Conservation (phyloP, 2,888 invertebrate species). For the Eupsilia transversa region DNA sequence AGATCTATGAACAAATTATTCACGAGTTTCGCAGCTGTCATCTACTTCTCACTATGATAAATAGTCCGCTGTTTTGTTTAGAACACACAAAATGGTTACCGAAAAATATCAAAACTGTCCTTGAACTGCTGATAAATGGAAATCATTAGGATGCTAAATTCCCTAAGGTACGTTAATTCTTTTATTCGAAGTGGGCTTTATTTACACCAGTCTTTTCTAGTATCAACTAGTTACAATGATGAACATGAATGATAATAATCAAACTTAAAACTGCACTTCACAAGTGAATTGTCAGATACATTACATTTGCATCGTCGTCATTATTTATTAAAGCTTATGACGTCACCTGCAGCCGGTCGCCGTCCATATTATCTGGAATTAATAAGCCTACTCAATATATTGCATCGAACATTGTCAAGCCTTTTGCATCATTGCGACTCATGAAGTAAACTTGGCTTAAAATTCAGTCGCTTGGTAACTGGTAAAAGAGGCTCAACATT, state of each 20-base stretch:
- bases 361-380: background rate
- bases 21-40: constrained; percentile 61
- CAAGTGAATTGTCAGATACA: constrained; percentile 1
- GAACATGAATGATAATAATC: background rate
- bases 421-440: background rate
- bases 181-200: background rate
- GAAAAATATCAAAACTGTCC: constrained; percentile 19
- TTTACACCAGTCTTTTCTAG: background rate
- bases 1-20: constrained; percentile 63
- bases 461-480: background rate
- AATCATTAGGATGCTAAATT: background rate
- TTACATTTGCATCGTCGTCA: background rate
- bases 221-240: background rate
- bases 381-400: background rate
- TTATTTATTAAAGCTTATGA: constrained; percentile 10
- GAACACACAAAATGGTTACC: constrained; percentile 25
- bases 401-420: background rate
- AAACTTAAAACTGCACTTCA: background rate
- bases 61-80: constrained; percentile 53
- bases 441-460: background rate
- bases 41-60: constrained; percentile 53
- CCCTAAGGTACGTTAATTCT: background rate
- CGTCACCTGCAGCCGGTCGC: constrained; percentile 16
- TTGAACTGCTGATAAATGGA: constrained; percentile 13
- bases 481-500: background rate